A percentile compares a stretch with the other conserved stretches of the same genome.
phyloP scores from a whole-genome alignment of 92 coral and sea anemone species.

The Galaxea fascicularis region DNA sequence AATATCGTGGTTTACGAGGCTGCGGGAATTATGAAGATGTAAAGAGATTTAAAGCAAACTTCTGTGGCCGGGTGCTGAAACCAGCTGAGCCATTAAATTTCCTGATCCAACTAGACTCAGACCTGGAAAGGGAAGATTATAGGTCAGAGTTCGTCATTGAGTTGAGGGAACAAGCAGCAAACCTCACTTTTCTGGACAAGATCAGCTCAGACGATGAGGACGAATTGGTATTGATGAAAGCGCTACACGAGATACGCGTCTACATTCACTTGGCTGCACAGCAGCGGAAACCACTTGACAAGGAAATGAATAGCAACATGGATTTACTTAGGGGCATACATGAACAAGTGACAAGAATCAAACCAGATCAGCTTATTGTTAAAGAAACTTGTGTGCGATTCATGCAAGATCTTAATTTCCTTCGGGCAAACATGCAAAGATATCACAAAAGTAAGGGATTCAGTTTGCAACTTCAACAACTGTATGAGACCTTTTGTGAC shows the following conservation, averaged over 20 bases:
- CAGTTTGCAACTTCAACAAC: background rate
- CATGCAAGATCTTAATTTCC: background rate
- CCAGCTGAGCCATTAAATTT: too few relatives aligned
- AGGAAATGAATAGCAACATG: background rate
- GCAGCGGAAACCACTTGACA: too few relatives aligned
- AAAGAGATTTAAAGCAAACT: background rate
- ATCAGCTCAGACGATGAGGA: background rate
- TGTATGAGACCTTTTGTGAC: background rate
- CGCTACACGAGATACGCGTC: constrained; percentile 16
- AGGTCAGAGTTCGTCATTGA: background rate
- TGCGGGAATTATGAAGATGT: background rate
- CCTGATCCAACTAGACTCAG: background rate
- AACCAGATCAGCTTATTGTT: background rate
- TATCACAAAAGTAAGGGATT: background rate
- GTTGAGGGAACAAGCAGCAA: background rate
- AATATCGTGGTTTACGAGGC: too few relatives aligned
- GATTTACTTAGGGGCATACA: background rate
- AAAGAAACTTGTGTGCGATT: background rate
- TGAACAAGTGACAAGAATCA: background rate
- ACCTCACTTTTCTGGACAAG: background rate
- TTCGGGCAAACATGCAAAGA: background rate
- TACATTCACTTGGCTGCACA: background rate
- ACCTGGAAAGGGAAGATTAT: background rate
- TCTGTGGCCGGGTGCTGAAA: background rate
- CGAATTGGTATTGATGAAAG: background rate